A percentile compares a stretch with the other conserved stretches of the same genome.
These are phyloP conservation scores for Notodonta ziczac DNA, from an alignment of 2,888 invertebrate genomes.

Conservation along the genomic window DNA sequence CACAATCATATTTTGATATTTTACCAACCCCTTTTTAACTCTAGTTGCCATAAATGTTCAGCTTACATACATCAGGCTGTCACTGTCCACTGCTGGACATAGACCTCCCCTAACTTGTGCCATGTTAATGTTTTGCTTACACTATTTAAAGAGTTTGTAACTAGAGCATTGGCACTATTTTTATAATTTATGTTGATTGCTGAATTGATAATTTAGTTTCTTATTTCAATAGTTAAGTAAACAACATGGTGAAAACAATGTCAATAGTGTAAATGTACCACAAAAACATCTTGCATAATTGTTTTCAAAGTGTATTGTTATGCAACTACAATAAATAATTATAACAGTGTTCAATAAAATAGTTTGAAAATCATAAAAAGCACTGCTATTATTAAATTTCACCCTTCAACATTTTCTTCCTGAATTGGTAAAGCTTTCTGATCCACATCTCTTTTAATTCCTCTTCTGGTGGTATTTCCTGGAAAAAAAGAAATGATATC, in stretches of 20 bases:
- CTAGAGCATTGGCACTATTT: too few species aligned
- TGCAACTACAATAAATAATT: slow-evolving; percentile 7
- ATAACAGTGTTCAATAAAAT: slow-evolving; percentile 4
- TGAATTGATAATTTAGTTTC: too few species aligned
- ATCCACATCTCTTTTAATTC: slow-evolving; percentile 90
- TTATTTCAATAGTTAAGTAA: too few species aligned
- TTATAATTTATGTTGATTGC: too few species aligned
- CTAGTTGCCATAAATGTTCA: too few species aligned
- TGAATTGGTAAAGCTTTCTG: slow-evolving; percentile 86
- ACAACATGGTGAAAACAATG: not conserved
- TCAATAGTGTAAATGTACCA: not conserved
- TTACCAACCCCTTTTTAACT: too few species aligned
- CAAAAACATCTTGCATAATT: not conserved
- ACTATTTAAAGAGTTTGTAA: too few species aligned
- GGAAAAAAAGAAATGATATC: slow-evolving; percentile 60
- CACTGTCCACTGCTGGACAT: too few species aligned
- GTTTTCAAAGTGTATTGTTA: slow-evolving; percentile 2
- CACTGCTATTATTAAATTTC: slow-evolving; percentile 53
- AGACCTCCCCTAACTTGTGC: too few species aligned
- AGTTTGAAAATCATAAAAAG: not conserved
- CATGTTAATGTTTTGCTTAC: too few species aligned
- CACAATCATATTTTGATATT: too few species aligned
- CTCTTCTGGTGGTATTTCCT: slow-evolving; percentile 89
- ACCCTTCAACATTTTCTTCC: slow-evolving; percentile 86
- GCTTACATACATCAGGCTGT: too few species aligned